Conservation (phyloP, 1,140 invertebrate genomes). For the Panulirus ornatus region DNA sequence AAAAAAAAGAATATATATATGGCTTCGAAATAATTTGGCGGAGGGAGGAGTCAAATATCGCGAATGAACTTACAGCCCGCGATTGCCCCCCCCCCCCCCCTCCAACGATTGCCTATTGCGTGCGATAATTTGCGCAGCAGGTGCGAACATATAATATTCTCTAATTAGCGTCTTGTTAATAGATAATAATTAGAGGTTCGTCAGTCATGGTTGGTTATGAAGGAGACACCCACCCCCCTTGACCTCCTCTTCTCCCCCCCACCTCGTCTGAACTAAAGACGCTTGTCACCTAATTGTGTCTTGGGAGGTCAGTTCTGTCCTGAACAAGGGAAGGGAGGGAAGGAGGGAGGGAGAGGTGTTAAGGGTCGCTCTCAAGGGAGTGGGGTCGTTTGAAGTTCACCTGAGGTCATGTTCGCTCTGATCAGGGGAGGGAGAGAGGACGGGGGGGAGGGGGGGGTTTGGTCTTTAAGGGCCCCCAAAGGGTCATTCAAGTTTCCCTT, state of each 20-base stretch:
- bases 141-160: constrained; percentile 58
- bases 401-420: no score
- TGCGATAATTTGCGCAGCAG: constrained; percentile 43
- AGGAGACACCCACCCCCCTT: constrained; percentile 1
- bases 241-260: no score
- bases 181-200: constrained; percentile 43
- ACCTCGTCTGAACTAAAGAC: constrained; percentile 21
- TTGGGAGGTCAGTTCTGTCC: background rate
- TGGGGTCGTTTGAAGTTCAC: background rate
- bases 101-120: background rate
- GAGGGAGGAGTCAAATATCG: no score
- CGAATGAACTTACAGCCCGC: background rate
- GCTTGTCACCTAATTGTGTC: constrained; percentile 40
- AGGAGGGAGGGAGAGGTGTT: background rate
- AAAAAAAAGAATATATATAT: no score
- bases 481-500: no score
- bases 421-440: background rate
- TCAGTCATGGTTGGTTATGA: constrained; percentile 22
- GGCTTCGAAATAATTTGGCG: no score
- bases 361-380: background rate
- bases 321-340: background rate
- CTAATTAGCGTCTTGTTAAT: constrained; percentile 50
- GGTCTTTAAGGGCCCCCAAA: no score
- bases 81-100: background rate
- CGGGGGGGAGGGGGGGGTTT: background rate